Base-by-base conservation (phyloP, 2,888 invertebrate species). In the Ophion costatus region DNA sequence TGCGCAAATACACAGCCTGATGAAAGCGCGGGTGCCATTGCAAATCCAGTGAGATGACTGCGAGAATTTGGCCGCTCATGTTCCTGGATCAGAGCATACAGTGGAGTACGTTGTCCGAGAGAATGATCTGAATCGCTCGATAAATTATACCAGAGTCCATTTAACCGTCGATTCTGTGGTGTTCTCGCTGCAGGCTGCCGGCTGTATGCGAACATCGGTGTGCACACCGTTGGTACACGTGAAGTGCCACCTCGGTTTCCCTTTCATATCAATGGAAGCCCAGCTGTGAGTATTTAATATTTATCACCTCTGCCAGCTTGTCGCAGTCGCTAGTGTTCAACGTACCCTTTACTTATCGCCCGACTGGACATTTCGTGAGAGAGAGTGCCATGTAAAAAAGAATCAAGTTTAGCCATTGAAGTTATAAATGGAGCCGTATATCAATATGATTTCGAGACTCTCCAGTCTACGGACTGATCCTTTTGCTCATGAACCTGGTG, bases 101-200 rank as follows among this genome's bases (percentile, higher is more conserved):
- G 78, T 11, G 14, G 33, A 63, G 64, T 75, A 38, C 66, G 66
- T 70, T 71, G 80, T 33, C 63, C 77, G 56, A 77, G 51, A 29
- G 70, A 79, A 67, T 83, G 80, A 83, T 85, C 81, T 80, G 82
- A 86, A 88, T 88, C 88, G 84, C 84, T 67, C 88, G 88, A 89
- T 89, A 87, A 89, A 89, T 89, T 88, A 89, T 88, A 87, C 88
- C 82, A 56, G 82, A 87, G 81, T 87, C 86, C 86, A 85, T 85
- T 88, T 87, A 86, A 88, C 86, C 83, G 87, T 78, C 82, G 83
- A 85, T 82, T 79, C 84, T 71, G 79, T 71, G 67, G 79, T 79
- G 63, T 78, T 81, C 82, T 67, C 75, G 22, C 71, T 76, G 78
- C 74, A 56, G 81, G 71, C 75, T 79, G 61, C 56, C 59, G 64